Base-by-base conservation (phyloP, 2,113 vertebrate genomes). In the Scolopax mira region DNA sequence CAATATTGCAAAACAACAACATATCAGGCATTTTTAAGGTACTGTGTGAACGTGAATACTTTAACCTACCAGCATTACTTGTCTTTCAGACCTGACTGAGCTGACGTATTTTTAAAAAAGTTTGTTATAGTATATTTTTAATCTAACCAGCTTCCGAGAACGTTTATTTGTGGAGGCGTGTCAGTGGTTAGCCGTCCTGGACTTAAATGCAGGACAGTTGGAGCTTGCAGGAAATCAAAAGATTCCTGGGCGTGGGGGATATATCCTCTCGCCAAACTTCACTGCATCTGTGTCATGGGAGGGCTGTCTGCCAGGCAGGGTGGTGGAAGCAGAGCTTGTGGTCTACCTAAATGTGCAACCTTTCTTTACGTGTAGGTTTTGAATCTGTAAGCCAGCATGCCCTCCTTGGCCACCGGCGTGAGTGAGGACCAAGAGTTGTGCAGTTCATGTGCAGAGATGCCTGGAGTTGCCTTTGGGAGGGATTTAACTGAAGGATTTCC, bases 71-170 rank as follows among this genome's bases (percentile, higher is more conserved):
- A 62, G 71, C 41, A 39, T 18, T 51, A 11, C 57, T 90, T 72
- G 37, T 44, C 71, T 92, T 90, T 87, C 49, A 73, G 84, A 23
- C 57, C 62, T 69, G 52, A 69, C 52, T 51, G 71, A 65, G 74
- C 33, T 58, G 54, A 33, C 27, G 1, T 87, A 69, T 84, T 91
- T 93, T 71, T 33, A 90, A 90, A 62, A 80, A 72, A 78, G 55
- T 91, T 94, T 79, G 67, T 69, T 89, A 42, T 7, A 35, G 62
- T 27, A 11, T 91, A 69, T 85, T 95, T 91, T 93, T 89, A 90
- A 81, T 52, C 79, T 78, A 88, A 86, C 69, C 58, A 75, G 37
- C 52, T 86, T 94, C 92, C 9, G 10, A 77, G 61, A 67, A 72
- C 9, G 2, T 67, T 86, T 84, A 55, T 69, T 86, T 96, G 79